Conservation (phyloP, 2,888 invertebrate species). For the Heliconius cydno region DNA sequence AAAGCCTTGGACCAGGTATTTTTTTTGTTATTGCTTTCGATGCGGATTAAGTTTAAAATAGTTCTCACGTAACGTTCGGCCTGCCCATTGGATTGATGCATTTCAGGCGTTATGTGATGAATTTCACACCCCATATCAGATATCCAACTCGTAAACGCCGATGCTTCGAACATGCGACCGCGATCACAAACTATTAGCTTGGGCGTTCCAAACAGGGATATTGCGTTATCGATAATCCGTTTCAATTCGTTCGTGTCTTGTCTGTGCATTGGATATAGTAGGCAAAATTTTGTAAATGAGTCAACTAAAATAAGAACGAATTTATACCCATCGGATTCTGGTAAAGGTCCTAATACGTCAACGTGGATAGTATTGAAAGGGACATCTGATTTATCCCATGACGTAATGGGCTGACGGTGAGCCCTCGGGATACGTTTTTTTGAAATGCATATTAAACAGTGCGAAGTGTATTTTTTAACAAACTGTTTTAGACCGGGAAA, state of each 20-base stretch:
- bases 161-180: slow-evolving; percentile 37
- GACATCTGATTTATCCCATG: slow-evolving; percentile 11
- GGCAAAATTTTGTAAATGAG: slow-evolving; percentile 36
- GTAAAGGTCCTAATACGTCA: slow-evolving; percentile 15
- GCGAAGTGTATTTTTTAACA: slow-evolving; percentile 36
- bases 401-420: slow-evolving; percentile 15
- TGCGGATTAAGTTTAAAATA: too few species aligned
- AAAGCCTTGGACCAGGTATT: slow-evolving; percentile 29
- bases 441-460: slow-evolving; percentile 39
- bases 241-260: slow-evolving; percentile 44
- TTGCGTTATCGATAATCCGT: slow-evolving; percentile 10
- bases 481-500: not conserved
- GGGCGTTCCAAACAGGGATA: slow-evolving; percentile 41
- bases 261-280: slow-evolving; percentile 43
- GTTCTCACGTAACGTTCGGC: slow-evolving; percentile 20
- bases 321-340: slow-evolving; percentile 28
- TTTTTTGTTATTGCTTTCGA: slow-evolving; percentile 16
- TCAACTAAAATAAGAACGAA: slow-evolving; percentile 35
- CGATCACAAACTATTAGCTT: slow-evolving; percentile 34
- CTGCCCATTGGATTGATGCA: slow-evolving; percentile 45
- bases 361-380: slow-evolving; percentile 23
- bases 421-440: slow-evolving; percentile 44
- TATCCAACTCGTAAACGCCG: slow-evolving; percentile 27
- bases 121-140: slow-evolving; percentile 35
- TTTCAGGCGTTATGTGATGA: slow-evolving; percentile 41